Evolutionary conservation across 2,888 invertebrate species (phyloP).

Genomic region (Bibio marci): DNA sequence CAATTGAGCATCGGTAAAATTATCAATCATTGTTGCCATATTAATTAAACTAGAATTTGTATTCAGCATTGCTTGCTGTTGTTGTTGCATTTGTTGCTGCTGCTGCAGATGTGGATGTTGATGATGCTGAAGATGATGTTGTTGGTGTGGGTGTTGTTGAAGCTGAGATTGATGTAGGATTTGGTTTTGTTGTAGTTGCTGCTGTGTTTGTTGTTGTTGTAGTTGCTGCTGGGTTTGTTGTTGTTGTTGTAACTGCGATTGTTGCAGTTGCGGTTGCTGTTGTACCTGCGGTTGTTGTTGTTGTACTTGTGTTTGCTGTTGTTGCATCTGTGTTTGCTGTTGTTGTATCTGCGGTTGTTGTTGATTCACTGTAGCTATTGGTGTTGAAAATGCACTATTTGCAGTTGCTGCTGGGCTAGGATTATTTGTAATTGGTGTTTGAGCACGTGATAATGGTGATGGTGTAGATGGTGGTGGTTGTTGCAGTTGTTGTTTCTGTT

Average conservation of each 20-base stretch:
- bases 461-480: constrained; percentile 14
- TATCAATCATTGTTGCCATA: constrained; percentile 62
- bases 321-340: constrained; percentile 20
- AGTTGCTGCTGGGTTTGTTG: constrained; percentile 18
- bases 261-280: constrained; percentile 21
- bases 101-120: constrained; percentile 25
- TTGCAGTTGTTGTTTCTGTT: constrained; percentile 13
- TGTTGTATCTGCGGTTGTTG: constrained; percentile 22
- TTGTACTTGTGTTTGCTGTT: constrained; percentile 30
- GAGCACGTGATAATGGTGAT: constrained; percentile 26
- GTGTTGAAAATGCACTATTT: constrained; percentile 29
- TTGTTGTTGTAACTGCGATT: constrained; percentile 28
- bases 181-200: constrained; percentile 10
- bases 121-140: constrained; percentile 33
- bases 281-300: constrained; percentile 29
- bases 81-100: constrained; percentile 29
- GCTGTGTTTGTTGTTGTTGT: constrained; percentile 8
- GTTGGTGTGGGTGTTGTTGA: constrained; percentile 32
- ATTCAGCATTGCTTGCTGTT: constrained; percentile 29
- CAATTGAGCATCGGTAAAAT: constrained; percentile 57
- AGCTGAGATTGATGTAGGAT: constrained; percentile 25
- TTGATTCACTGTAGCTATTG: constrained; percentile 18
- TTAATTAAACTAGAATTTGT: constrained; percentile 41
- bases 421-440: constrained; percentile 34
- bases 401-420: constrained; percentile 33